Conservation (phyloP, 1,140 invertebrate species). For the Bombus breviceps region DNA sequence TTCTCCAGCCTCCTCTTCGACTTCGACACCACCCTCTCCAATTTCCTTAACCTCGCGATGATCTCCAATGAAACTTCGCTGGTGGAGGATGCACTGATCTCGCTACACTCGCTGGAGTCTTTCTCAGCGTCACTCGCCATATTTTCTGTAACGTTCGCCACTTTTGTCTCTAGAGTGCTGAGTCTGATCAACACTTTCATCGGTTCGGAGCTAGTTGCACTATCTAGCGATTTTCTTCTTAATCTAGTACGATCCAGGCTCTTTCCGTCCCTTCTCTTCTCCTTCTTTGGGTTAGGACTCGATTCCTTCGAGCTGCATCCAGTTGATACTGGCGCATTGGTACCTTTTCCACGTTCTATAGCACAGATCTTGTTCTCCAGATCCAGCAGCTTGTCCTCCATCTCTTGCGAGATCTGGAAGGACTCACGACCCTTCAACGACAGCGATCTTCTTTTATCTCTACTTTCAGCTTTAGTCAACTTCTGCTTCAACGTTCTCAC, state of each 20-base stretch:
- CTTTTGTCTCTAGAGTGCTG: constrained; percentile 89
- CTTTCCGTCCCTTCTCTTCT: constrained; percentile 83
- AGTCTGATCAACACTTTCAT: constrained; percentile 90
- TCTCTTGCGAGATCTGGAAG: constrained; percentile 90
- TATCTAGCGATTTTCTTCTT: constrained; percentile 89
- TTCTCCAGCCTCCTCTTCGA: constrained; percentile 78
- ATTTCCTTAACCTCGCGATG: constrained; percentile 74
- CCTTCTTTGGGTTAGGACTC: constrained; percentile 82
- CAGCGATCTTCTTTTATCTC: constrained; percentile 90
- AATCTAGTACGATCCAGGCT: constrained; percentile 80
- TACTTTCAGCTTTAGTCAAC: constrained; percentile 89
- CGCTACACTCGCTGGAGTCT: constrained; percentile 77
- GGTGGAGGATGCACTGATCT: constrained; percentile 65
- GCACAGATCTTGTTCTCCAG: constrained; percentile 89
- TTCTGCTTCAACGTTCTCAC: constrained; percentile 91
- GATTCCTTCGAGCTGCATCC: constrained; percentile 80
- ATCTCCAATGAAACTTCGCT: constrained; percentile 75
- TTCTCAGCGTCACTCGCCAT: constrained; percentile 78
- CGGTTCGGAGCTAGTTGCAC: constrained; percentile 89
- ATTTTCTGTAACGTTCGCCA: constrained; percentile 84
- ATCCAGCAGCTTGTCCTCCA: constrained; percentile 91
- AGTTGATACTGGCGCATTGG: constrained; percentile 72
- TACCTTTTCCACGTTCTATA: constrained; percentile 83
- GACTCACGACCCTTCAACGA: constrained; percentile 92
- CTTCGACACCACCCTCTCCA: constrained; percentile 75